Conservation (phyloP, 2,888 invertebrate genomes). For the Drosophila acutilabella region DNA sequence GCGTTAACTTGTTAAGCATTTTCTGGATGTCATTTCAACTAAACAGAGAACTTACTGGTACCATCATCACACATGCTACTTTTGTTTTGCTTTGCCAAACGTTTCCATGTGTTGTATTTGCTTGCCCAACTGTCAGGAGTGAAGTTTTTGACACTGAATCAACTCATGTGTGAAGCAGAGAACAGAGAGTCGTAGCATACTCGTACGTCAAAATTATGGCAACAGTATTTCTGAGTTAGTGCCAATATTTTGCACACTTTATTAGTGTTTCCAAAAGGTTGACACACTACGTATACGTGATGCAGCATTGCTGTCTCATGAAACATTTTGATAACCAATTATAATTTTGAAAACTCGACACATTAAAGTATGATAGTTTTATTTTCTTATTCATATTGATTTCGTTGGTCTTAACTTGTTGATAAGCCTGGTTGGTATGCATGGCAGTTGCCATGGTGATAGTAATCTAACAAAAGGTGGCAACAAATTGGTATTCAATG, state of each 20-base stretch:
- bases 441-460: neutral
- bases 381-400: no score
- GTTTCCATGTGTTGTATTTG: constrained; percentile 17
- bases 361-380: neutral
- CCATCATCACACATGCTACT: constrained; percentile 13
- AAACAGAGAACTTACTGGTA: neutral
- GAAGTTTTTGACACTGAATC: constrained; percentile 6
- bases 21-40: neutral
- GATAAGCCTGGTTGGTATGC: neutral
- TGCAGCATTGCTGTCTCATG: neutral
- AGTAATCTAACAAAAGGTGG: constrained; percentile 11
- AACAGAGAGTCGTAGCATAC: neutral
- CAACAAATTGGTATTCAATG: constrained; percentile 19
- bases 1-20: neutral
- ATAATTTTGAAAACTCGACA: no score
- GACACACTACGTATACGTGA: constrained; percentile 26
- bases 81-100: constrained; percentile 8
- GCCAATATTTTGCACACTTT: constrained; percentile 25
- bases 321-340: neutral
- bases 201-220: constrained; percentile 6
- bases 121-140: constrained; percentile 12
- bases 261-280: constrained; percentile 21
- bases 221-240: constrained; percentile 10
- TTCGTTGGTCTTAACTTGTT: neutral
- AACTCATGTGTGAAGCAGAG: neutral